Conservation (phyloP, 2,113 vertebrate genomes). For the Otus sunia region DNA sequence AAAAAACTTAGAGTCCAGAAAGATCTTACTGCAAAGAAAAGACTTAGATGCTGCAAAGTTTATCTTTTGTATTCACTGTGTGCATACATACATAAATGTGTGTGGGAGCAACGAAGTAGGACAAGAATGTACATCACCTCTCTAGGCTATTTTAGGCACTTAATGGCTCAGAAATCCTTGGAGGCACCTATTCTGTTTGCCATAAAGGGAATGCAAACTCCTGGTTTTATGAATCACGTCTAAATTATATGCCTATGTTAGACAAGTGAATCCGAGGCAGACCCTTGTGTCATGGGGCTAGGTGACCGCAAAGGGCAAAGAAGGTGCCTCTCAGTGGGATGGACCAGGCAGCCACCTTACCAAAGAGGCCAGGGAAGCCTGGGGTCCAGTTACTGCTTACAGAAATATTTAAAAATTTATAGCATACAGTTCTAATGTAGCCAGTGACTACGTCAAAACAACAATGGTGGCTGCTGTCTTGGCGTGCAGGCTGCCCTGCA, state of each 20-base stretch:
- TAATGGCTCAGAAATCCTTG: not conserved
- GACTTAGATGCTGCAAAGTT: not conserved
- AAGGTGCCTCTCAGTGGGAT: not conserved
- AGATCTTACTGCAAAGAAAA: not conserved
- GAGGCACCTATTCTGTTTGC: not conserved
- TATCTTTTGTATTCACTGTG: not conserved
- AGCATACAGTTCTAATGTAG: not conserved
- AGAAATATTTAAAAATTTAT: not conserved
- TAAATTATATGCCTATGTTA: not conserved
- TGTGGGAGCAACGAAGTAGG: not conserved
- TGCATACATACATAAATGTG: not conserved
- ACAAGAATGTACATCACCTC: not conserved
- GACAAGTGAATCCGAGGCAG: not conserved
- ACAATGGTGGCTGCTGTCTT: not conserved
- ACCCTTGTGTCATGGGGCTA: not conserved
- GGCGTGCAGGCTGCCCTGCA: not conserved
- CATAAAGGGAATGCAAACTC: not conserved
- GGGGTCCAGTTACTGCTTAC: not conserved
- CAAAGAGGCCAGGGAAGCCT: not conserved
- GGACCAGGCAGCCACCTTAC: not conserved
- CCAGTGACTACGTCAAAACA: fast-evolving
- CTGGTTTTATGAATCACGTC: not conserved
- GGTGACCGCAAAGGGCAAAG: not conserved
- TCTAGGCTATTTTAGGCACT: not conserved
- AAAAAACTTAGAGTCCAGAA: not conserved